Conservation (phyloP, 2,888 invertebrate genomes). For the Erpobdella octoculata region DNA sequence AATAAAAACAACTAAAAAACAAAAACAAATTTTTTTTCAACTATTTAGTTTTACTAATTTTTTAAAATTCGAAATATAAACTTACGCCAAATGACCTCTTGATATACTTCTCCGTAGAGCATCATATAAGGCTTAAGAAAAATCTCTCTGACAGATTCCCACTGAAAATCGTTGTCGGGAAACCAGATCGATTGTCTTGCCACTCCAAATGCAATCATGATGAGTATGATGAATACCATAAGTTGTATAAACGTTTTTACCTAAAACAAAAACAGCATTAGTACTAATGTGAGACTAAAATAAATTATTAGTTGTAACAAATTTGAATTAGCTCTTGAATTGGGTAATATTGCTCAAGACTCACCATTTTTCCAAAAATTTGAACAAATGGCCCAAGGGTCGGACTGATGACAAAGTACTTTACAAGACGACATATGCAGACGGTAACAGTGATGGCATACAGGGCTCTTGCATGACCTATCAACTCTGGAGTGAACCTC, state of each 20-base stretch:
- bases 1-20: too few species aligned
- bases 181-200: slow-evolving; percentile 84
- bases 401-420: slow-evolving; percentile 91
- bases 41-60: too few species aligned
- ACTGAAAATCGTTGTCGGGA: slow-evolving; percentile 78
- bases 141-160: slow-evolving; percentile 79
- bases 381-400: slow-evolving; percentile 87
- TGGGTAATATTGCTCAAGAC: neutral
- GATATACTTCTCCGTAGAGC: slow-evolving; percentile 97
- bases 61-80: slow-evolving; percentile 31
- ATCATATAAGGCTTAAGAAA: slow-evolving; percentile 95
- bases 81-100: slow-evolving; percentile 76
- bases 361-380: slow-evolving; percentile 99
- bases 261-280: slow-evolving; percentile 41
- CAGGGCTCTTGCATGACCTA: slow-evolving; percentile 76
- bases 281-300: neutral
- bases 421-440: slow-evolving; percentile 69
- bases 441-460: slow-evolving; percentile 90
- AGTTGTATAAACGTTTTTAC: slow-evolving; percentile 87
- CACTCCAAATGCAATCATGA: slow-evolving; percentile 92
- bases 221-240: slow-evolving; percentile 85
- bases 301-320: neutral
- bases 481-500: slow-evolving; percentile 59
- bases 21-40: too few species aligned
- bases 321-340: neutral